A percentile compares a stretch with the other conserved stretches of the same genome.
phyloP scores from a whole-genome alignment of 2,113 vertebrate species.

The Sisor rabdophorus region DNA sequence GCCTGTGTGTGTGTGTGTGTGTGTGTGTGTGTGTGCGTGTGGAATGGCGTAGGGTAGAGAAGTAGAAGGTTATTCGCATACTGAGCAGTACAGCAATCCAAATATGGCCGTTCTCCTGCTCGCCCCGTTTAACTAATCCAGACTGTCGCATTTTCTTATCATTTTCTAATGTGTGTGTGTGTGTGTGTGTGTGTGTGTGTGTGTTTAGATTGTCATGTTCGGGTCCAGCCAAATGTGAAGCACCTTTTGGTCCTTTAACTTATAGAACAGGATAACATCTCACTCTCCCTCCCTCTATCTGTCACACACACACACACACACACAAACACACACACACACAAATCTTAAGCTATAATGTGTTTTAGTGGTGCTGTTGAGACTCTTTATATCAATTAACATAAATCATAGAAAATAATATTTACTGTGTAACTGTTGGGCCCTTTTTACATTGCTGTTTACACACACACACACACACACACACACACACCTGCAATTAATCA shows the following conservation, averaged over 20 bases:
- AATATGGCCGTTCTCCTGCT: constrained; percentile 49
- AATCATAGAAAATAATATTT: background rate
- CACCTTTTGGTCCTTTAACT: background rate
- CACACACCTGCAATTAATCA: background rate
- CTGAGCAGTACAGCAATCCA: constrained; percentile 34
- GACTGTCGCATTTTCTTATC: constrained; percentile 53
- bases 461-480: background rate
- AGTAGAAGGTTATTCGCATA: constrained; percentile 18
- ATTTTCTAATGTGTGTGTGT: constrained; percentile 9
- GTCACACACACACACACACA: background rate
- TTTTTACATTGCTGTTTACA: too few species aligned
- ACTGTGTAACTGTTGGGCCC: too few species aligned
- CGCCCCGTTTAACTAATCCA: constrained; percentile 48
- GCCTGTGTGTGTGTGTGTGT: constrained; percentile 3
- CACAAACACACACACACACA: background rate
- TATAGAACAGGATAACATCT: background rate
- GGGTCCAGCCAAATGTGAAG: background rate
- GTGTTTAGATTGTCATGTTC: too few species aligned
- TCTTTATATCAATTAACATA: background rate
- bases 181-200: too few species aligned
- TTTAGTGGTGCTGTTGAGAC: background rate
- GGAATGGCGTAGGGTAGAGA: constrained; percentile 14
- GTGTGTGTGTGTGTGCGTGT: constrained; percentile 33
- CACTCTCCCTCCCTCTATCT: background rate
- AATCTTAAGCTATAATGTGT: background rate